Conservation (phyloP, 2,888 invertebrate species). For the Lasioglossum vierecki region DNA sequence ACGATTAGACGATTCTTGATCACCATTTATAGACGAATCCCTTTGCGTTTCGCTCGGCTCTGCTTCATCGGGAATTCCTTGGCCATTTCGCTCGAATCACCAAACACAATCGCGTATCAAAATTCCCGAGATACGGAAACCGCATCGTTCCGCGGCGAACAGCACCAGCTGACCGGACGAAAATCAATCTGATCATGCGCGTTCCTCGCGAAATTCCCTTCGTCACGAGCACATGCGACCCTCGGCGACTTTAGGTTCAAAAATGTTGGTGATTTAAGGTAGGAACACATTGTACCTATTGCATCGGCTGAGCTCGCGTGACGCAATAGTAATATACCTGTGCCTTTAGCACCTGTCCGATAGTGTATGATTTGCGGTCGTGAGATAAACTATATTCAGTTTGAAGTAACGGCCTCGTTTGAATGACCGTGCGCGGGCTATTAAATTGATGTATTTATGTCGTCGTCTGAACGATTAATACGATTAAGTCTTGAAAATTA, state of each 20-base stretch:
- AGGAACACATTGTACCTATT: too few species aligned
- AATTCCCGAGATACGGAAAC: conserved; percentile 34
- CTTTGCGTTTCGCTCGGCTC: background rate
- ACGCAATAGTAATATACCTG: too few species aligned
- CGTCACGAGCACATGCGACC: conserved; percentile 15
- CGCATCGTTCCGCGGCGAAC: conserved; percentile 30
- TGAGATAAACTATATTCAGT: background rate
- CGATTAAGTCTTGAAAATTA: background rate
- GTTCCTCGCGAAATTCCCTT: background rate
- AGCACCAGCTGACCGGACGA: conserved; percentile 57
- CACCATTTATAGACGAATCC: conserved; percentile 58
- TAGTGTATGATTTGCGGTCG: background rate
- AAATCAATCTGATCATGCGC: conserved; percentile 76
- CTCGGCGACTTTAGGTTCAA: background rate
- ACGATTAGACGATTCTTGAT: conserved; percentile 39
- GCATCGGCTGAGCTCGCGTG: too few species aligned
- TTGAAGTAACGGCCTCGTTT: background rate
- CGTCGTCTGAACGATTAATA: background rate
- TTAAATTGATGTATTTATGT: background rate
- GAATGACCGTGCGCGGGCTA: background rate
- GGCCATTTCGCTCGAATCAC: conserved; percentile 28
- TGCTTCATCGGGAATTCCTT: conserved; percentile 16
- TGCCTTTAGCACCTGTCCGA: background rate
- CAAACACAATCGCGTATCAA: background rate
- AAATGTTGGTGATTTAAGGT: background rate